A percentile compares a stretch with the other conserved stretches of the same genome.
Conservation (phyloP, 2,888 invertebrate species). For the Spisula subtruncata region DNA sequence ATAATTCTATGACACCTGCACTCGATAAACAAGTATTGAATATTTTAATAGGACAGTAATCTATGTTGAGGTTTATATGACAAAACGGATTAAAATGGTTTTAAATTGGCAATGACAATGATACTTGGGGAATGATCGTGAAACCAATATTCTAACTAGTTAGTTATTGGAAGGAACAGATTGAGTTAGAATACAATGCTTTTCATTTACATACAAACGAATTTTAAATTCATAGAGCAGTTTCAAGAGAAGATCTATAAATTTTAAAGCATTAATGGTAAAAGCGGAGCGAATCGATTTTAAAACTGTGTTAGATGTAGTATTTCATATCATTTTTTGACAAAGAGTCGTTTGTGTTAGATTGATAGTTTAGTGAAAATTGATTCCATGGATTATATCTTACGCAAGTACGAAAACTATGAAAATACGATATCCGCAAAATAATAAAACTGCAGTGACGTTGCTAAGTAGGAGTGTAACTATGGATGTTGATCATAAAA, state of each 20-base stretch:
- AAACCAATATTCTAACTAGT: not conserved
- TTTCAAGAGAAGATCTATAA: not conserved
- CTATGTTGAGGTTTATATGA: not conserved
- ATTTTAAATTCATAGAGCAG: not conserved
- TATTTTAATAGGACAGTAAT: not conserved
- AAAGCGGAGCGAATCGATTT: constrained; percentile 14
- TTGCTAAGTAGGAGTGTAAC: constrained; percentile 20
- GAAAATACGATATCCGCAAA: constrained; percentile 22
- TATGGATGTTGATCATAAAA: constrained; percentile 9
- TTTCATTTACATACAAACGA: not conserved
- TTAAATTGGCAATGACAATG: not conserved
- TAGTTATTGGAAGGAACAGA: not conserved
- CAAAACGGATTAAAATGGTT: not conserved
- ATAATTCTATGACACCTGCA: not conserved
- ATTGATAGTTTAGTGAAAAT: constrained; percentile 18
- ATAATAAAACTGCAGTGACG: not conserved
- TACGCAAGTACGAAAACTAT: not conserved
- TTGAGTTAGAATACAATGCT: not conserved
- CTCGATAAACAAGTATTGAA: not conserved
- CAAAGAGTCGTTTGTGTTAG: not conserved
- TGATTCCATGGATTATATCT: constrained; percentile 9
- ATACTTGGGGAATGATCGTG: not conserved
- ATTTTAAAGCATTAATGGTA: not conserved
- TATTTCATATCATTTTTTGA: constrained; percentile 29
- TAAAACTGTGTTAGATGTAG: not conserved